Evolutionary conservation across 2,113 vertebrate species (phyloP), one percentile per base, ranked within the genome.

Genomic region (Indri indri): DNA sequence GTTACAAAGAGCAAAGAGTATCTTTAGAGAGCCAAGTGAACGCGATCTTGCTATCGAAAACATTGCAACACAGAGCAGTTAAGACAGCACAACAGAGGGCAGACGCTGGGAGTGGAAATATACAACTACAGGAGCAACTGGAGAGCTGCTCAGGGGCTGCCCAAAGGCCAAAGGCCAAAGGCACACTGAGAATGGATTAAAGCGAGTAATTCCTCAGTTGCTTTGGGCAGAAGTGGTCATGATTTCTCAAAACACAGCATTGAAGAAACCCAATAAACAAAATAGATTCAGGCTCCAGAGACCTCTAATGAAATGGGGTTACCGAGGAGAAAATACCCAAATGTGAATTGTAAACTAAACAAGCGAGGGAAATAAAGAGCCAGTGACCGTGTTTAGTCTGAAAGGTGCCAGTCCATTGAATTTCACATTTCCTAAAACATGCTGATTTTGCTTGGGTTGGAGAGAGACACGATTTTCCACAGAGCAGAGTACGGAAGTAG

Each of bases 341-440:
- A 73, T 82, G 52, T n/a, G 52, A 90, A 92, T 42, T 89, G 34
- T 91, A 65, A 81, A 80, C 65, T 77, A 59, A 96, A 93, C 34
- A 77, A 93, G 42, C 23, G 1, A 3, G 54, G 45, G 47, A 88
- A 85, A 91, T 95, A 68, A 95, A 88, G 54, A 92, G 9, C 25
- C 54, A 83, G 30, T 40, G 85, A 57, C 20, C 34, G 71, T 18
- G 76, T 5, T 80, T 91, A 47, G 81, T 80, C 52, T 95, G n/a
- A 91, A 96, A 66, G 52, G 30, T 76, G 63, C 81, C 57, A 68
- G 61, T 86, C 86, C 54, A 66, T 83, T 84, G 82, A 88, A 81
- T 52, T 65, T 70, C 65, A 47, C 32, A 42, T 84, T 82, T 61
- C 77, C 83, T 91, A 50, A 91, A 40, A 47, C 66, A 82, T 66